Evolutionary conservation across 2,113 vertebrate species (phyloP).

Genomic region (Alligator sinensis): DNA sequence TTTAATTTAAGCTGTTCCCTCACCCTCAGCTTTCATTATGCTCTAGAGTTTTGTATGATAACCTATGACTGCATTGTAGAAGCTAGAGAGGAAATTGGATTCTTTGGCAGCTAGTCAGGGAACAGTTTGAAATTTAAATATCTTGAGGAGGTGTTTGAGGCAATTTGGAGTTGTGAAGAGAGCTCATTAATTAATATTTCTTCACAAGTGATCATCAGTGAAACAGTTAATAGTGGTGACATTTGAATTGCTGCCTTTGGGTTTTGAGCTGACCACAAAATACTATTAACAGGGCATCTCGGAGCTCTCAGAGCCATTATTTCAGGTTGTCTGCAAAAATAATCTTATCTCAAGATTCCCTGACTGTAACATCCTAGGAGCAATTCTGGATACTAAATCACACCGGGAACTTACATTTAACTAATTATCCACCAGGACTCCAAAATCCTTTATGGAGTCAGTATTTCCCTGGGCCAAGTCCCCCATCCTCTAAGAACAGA

Average conservation of each 20-base stretch:
- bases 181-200: fast-evolving
- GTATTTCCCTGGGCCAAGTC: too few species aligned
- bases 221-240: neutral
- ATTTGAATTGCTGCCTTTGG: neutral
- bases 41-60: neutral
- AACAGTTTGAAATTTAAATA: neutral
- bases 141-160: neutral
- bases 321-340: neutral
- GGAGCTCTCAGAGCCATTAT: neutral
- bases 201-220: neutral
- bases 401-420: too few species aligned
- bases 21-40: neutral
- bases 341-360: too few species aligned
- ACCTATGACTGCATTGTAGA: neutral
- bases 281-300: neutral
- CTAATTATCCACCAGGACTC: too few species aligned
- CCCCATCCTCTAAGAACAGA: too few species aligned
- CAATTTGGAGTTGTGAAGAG: neutral
- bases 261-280: neutral
- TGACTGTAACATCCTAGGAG: too few species aligned
- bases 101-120: neutral
- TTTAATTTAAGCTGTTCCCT: fast-evolving
- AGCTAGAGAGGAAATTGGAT: neutral
- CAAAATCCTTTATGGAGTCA: too few species aligned
- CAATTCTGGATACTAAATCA: too few species aligned